Base-by-base conservation (phyloP, 2,797 vertebrate species). In the Anguilla anguilla region DNA sequence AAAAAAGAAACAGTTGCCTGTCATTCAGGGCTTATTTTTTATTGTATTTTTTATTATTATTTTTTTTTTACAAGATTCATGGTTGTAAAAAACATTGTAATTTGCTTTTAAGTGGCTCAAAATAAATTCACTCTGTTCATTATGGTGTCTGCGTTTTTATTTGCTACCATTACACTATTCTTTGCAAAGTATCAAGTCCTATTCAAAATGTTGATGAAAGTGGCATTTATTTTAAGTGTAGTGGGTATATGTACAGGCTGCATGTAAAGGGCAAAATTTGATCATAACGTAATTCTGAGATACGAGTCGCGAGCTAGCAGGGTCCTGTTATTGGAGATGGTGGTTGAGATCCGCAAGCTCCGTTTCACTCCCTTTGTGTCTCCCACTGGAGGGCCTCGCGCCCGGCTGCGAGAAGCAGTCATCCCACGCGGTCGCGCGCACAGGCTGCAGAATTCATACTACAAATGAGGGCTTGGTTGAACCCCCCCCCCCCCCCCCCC, bases 121-220 rank as follows among this genome's bases (percentile, higher is more conserved):
- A 95, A 94, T 95, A 95, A 95, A 95, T 85, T 89, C 87, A 87
- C 89, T 91, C 89, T 53, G 51, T 91, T 89, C n/a, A 19, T n/a
- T 2, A 49, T 6, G 35, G 31, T 59, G 19, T 49, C 39, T 51
- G 74, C 59, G 87, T 22, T 1, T n/a, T 87, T 88, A 67, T 86
- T 22, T 77, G 10, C 67, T n/a, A 69, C 2, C 9, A 13, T 77
- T 4, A 39, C 31, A 4, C 15, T 77, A 17, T 77, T 39, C 11
- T 77, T 28, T 77, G 72, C 5, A 43, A 79, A 43, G 13, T 79
- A 19, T 43, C 35, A 79, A 15, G 49, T 51, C 49, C 4, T 5
- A 49, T 25, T 25, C 61, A 6, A 22, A 49, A 81, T 81, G 19
- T 46, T 81, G 1, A n/a, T 22, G 6, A n/a, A 81, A 81, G 43